Percentiles rank a stretch among this genome's conserved stretches.
phyloP scores from a whole-genome alignment of 2,113 vertebrate species.

The Melanocharis versteri region DNA sequence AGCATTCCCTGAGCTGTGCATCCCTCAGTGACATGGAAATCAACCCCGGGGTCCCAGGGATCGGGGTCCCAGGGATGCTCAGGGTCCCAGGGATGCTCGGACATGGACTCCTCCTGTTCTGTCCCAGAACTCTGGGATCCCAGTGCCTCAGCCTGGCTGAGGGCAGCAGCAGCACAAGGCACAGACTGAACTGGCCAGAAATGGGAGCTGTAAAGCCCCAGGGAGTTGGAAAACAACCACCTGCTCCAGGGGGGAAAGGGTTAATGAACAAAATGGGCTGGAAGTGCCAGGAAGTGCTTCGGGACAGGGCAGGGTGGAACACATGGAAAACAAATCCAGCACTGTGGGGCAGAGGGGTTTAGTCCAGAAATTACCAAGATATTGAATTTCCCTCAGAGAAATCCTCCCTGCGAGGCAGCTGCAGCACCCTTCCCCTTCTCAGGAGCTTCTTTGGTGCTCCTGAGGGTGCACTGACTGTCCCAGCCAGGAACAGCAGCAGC shows the following conservation, averaged over 20 bases:
- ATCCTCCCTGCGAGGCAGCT: neutral
- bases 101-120: neutral
- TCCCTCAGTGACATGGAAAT: neutral
- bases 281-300: neutral
- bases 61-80: no score
- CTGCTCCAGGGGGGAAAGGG: neutral
- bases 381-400: neutral
- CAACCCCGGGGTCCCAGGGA: neutral
- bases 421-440: neutral
- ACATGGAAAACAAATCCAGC: neutral
- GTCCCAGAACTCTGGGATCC: no score
- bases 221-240: neutral
- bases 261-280: neutral
- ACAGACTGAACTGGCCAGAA: neutral
- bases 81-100: no score
- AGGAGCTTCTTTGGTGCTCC: neutral
- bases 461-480: neutral
- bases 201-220: accelerated
- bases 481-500: neutral
- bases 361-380: neutral
- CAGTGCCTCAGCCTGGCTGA: neutral
- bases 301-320: neutral
- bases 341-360: accelerated
- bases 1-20: neutral
- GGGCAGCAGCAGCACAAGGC: neutral